Percentiles rank a stretch among this genome's conserved stretches.
These are phyloP conservation scores for Rhineura floridana DNA, from an alignment of 2,113 vertebrate genomes.

Conservation along the genomic window DNA sequence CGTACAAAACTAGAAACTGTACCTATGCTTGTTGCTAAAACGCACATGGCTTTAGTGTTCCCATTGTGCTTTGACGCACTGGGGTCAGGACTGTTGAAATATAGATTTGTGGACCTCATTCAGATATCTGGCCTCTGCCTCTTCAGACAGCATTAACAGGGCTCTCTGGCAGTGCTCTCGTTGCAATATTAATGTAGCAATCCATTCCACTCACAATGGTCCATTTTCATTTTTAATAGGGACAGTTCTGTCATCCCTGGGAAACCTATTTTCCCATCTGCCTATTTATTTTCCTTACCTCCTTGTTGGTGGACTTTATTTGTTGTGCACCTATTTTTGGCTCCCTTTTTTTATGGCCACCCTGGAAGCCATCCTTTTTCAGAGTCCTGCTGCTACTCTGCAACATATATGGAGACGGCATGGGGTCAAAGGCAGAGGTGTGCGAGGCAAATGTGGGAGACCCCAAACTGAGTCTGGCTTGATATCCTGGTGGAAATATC, in stretches of 20 bases:
- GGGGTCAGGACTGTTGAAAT: slow-evolving; percentile 36
- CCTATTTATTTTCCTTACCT: neutral
- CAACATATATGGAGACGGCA: neutral
- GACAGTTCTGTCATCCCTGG: neutral
- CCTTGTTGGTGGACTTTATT: neutral
- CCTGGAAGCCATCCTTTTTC: neutral
- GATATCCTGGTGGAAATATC: neutral
- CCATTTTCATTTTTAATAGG: slow-evolving; percentile 46
- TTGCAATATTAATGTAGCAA: slow-evolving; percentile 42
- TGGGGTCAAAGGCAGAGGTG: neutral
- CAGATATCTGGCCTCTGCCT: slow-evolving; percentile 5
- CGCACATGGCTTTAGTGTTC: slow-evolving; percentile 16
- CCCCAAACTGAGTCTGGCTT: neutral
- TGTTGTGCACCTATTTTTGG: neutral
- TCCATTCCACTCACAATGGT: slow-evolving; percentile 28
- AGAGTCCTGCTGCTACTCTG: neutral
- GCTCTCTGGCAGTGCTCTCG: slow-evolving; percentile 14
- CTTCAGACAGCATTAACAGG: slow-evolving; percentile 31
- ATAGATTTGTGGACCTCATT: slow-evolving; percentile 41
- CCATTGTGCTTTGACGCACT: neutral
- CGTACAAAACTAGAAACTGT: neutral
- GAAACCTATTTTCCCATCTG: slow-evolving; percentile 37
- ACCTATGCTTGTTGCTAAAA: slow-evolving; percentile 23
- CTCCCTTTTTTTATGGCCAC: neutral
- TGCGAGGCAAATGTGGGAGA: neutral